These are phyloP conservation scores for Prietella phreatophila DNA, from an alignment of 2,113 vertebrate genomes.

Conservation along the genomic window DNA sequence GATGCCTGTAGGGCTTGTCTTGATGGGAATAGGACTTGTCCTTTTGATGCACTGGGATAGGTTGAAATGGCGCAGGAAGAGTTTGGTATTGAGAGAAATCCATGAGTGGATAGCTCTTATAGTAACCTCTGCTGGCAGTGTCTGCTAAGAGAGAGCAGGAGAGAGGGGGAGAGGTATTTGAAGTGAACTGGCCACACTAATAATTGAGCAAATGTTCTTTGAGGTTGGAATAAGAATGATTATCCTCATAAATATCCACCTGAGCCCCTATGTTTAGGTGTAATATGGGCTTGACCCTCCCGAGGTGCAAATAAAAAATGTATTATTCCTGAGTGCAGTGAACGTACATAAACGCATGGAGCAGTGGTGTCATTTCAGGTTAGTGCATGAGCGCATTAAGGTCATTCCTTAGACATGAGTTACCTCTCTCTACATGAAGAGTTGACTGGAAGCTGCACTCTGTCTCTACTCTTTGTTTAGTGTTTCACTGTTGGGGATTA, in stretches of 20 bases:
- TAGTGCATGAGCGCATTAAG: constrained; percentile 16
- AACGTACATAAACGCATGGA: neutral
- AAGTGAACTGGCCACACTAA: neutral
- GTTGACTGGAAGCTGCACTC: constrained; percentile 27
- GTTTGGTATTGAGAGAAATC: constrained; percentile 73
- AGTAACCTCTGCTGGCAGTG: constrained; percentile 76
- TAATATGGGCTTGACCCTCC: neutral
- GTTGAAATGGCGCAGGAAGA: constrained; percentile 67
- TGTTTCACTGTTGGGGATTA: neutral
- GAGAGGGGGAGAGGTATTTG: neutral
- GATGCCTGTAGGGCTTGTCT: constrained; percentile 69
- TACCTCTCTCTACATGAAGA: constrained; percentile 25
- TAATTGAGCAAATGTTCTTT: neutral
- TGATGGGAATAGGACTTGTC: constrained; percentile 74
- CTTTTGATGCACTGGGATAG: constrained; percentile 61
- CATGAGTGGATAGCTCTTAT: constrained; percentile 76
- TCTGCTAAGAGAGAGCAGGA: constrained; percentile 65
- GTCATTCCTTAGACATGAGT: constrained; percentile 32
- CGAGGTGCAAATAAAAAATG: neutral
- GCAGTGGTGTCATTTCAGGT: constrained; percentile 8
- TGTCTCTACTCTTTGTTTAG: constrained; percentile 17
- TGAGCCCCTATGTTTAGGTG: neutral
- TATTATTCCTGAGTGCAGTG: neutral
- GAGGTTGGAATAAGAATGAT: neutral
- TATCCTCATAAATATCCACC: neutral